Conservation (phyloP, 2,888 invertebrate genomes). For the Amblyteles armatorius region DNA sequence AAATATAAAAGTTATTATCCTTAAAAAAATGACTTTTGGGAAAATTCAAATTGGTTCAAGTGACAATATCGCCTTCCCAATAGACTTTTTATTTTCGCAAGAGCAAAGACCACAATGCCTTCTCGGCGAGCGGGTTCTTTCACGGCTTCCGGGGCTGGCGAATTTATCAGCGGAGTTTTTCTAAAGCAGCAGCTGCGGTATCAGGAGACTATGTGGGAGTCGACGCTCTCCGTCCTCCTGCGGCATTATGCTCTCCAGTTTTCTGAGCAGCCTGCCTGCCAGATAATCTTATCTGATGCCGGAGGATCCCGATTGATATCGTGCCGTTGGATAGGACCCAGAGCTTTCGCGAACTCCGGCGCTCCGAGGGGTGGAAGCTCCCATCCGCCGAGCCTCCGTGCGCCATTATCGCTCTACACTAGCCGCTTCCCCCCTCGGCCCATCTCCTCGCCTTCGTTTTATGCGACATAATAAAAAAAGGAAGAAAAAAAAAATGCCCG, state of each 20-base stretch:
- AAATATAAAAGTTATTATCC: too few relatives aligned
- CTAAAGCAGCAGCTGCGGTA: conserved; percentile 7
- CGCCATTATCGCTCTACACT: conserved; percentile 33
- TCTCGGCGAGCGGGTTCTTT: background rate
- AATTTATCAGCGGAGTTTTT: conserved; percentile 17
- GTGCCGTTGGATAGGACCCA: conserved; percentile 60
- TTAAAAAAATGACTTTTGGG: background rate
- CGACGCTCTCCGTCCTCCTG: conserved; percentile 38
- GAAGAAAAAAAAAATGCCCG: conserved; percentile 62
- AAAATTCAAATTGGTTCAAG: background rate
- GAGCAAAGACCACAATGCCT: background rate
- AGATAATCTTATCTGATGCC: conserved; percentile 82
- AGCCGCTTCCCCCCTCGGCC: conserved; percentile 1
- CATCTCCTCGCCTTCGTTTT: conserved; percentile 36
- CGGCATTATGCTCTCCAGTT: conserved; percentile 69
- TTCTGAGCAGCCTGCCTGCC: conserved; percentile 74
- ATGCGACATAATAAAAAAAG: conserved; percentile 65
- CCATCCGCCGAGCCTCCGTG: conserved; percentile 18
- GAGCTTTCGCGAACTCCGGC: conserved; percentile 32
- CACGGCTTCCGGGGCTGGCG: background rate
- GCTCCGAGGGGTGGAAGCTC: conserved; percentile 21
- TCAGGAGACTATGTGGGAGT: conserved; percentile 13
- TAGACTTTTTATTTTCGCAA: conserved; percentile 2
- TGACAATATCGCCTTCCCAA: background rate
- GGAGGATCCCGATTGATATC: conserved; percentile 81